These are phyloP conservation scores for Mastigias papua DNA, from an alignment of 30 jellyfish, hydroid and myxozoan genomes.

Conservation along the genomic window DNA sequence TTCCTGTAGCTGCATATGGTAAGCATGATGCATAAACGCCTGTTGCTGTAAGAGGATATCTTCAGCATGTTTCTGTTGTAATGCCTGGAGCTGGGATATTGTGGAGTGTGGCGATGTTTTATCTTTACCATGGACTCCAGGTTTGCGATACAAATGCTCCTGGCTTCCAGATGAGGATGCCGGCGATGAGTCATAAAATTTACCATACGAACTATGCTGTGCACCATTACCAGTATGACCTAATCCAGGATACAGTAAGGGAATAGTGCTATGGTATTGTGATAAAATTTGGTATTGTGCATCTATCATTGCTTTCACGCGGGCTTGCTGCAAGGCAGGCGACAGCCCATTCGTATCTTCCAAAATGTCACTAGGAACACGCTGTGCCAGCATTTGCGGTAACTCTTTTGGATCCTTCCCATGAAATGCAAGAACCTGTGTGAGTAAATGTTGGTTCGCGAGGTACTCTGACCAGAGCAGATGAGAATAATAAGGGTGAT, in stretches of 20 bases:
- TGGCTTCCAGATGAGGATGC: constrained; percentile 21
- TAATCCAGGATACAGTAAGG: constrained; percentile 64
- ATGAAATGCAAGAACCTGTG: constrained; percentile 81
- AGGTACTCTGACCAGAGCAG: constrained; percentile 80
- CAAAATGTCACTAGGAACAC: constrained; percentile 68
- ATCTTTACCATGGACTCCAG: constrained; percentile 61
- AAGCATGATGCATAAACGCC: constrained; percentile 72
- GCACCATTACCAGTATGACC: constrained; percentile 39
- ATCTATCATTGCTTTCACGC: constrained; percentile 80
- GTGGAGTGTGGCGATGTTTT: constrained; percentile 57
- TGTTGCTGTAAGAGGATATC: constrained; percentile 76
- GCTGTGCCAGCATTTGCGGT: constrained; percentile 74
- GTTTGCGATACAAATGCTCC: constrained; percentile 25
- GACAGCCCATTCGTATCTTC: constrained; percentile 75
- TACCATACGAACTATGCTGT: constrained; percentile 26
- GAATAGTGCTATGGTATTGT: constrained; percentile 68
- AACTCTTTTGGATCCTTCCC: constrained; percentile 90
- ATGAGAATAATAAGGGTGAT: constrained; percentile 83
- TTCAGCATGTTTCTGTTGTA: constrained; percentile 80
- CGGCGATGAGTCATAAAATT: constrained; percentile 21
- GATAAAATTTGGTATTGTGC: constrained; percentile 82
- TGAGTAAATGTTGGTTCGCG: constrained; percentile 82
- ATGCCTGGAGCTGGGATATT: constrained; percentile 53
- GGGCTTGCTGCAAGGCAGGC: constrained; percentile 77
- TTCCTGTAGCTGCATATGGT: constrained; percentile 62